phyloP scores from a whole-genome alignment of 2,797 vertebrate genomes.

The Notoglanidium macrostoma region DNA sequence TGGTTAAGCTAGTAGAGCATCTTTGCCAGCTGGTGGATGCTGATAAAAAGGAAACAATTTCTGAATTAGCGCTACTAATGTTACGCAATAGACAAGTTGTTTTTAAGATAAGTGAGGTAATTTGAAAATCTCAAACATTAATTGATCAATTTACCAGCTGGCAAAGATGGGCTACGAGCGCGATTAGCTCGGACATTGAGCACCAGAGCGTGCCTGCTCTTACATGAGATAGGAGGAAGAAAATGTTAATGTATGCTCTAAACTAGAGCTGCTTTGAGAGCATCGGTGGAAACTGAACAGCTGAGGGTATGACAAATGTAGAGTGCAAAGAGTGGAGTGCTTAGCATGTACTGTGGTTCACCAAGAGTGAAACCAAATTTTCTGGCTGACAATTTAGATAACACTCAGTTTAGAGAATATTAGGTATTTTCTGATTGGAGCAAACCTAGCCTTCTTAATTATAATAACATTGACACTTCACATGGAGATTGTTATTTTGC shows the following conservation, averaged over 20 bases:
- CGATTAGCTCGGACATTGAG: background rate
- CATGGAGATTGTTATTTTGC: background rate
- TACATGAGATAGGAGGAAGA: background rate
- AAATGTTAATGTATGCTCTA: background rate
- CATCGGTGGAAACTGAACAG: background rate
- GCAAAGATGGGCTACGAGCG: background rate
- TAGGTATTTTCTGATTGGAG: background rate
- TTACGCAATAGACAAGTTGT: background rate
- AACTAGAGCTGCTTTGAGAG: no score
- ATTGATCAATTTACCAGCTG: background rate
- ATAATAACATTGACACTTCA: constrained; percentile 7
- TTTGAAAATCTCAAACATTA: constrained; percentile 6
- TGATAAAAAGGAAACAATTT: background rate
- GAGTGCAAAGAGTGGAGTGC: background rate
- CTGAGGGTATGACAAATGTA: background rate
- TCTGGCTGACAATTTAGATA: background rate
- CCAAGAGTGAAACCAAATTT: no score
- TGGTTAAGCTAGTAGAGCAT: background rate
- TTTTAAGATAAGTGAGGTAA: background rate
- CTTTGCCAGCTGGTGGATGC: background rate
- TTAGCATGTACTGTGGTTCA: background rate
- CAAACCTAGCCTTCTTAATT: background rate
- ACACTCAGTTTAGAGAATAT: background rate
- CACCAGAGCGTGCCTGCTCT: background rate
- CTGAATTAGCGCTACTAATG: background rate